These are phyloP conservation scores for Marasmarcha lunaedactyla DNA, from an alignment of 2,888 invertebrate genomes.

Conservation along the genomic window DNA sequence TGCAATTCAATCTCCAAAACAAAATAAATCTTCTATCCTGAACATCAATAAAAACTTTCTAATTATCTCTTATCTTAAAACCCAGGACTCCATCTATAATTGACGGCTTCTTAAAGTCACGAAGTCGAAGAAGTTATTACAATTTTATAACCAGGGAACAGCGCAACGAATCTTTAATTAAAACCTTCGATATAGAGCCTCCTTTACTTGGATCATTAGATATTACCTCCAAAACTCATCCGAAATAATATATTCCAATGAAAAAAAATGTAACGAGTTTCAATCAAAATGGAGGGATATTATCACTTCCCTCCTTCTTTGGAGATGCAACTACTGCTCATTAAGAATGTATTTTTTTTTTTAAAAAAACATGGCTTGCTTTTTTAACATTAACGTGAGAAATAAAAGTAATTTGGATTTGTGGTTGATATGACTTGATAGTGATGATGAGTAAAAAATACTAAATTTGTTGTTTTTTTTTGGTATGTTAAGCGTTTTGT, in stretches of 20 bases:
- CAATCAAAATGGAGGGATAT: slow-evolving; percentile 27
- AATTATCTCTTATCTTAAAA: no score
- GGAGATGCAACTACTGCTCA: slow-evolving; percentile 6
- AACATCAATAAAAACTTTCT: no score
- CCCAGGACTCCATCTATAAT: no score
- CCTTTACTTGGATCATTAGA: neutral
- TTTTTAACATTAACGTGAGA: no score
- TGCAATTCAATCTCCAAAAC: no score
- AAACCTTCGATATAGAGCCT: slow-evolving; percentile 25
- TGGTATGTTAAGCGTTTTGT: no score
- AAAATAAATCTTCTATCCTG: no score
- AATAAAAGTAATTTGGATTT: no score
- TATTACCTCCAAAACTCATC: slow-evolving; percentile 33
- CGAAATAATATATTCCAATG: slow-evolving; percentile 33
- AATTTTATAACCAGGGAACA: slow-evolving; percentile 28
- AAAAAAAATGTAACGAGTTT: slow-evolving; percentile 27
- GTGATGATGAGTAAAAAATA: no score
- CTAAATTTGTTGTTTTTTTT: no score
- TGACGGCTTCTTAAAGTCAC: neutral
- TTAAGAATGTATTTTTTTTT: neutral
- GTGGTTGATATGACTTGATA: no score
- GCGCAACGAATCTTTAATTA: slow-evolving; percentile 53
- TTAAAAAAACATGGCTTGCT: neutral
- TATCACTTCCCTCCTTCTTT: slow-evolving; percentile 45
- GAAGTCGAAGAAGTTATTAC: slow-evolving; percentile 8